Base-by-base conservation (phyloP, 2,797 vertebrate species). In the Coranthus polyacanthus region DNA sequence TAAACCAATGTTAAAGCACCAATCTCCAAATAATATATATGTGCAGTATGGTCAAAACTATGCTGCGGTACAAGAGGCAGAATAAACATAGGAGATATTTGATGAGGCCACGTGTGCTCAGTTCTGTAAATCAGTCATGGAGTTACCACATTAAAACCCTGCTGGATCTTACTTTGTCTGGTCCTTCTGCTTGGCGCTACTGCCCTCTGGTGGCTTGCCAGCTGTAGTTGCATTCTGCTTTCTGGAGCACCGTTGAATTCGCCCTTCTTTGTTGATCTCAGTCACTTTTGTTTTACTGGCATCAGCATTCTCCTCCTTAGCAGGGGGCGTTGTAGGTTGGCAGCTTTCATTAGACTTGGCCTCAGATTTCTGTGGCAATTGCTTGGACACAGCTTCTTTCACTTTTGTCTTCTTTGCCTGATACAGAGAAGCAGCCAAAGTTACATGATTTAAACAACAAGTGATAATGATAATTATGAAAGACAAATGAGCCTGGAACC, bases 181-280 rank as follows among this genome's bases (percentile, higher is more conserved):
- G 16, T 70, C 55, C n/a, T 43, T 73, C 42, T 49, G 42, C 22
- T 79, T 79, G 68, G 36, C 45, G 65, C 46, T 89, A 82, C 80
- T 81, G 91, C 88, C 88, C 85, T 82, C 91, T 90, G 43, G 59
- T 89, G 89, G 76, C 37, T 20, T 9, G 2, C 2, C 51, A 34
- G 13, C 13, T 7, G 55, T 12, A 68, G 21, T 16, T 62, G 60
- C 64, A 39, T 2, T 32, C 24, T 66, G 72, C 26, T 84, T 86
- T 49, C 32, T 85, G 18, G 52, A 17, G 2, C 5, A 2, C 3
- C 1, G 26, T 20, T 80, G 55, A 26, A 20, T 42, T 50, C 9
- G 45, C 0, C 22, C 24, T 26, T 69, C 74, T 58, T 67, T 75
- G 64, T 60, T 82, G 44, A 36, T 55, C 29, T 20, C 42, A 13